These are phyloP conservation scores for Criorhina ranunculi DNA, from an alignment of 2,888 invertebrate species.

Conservation along the genomic window DNA sequence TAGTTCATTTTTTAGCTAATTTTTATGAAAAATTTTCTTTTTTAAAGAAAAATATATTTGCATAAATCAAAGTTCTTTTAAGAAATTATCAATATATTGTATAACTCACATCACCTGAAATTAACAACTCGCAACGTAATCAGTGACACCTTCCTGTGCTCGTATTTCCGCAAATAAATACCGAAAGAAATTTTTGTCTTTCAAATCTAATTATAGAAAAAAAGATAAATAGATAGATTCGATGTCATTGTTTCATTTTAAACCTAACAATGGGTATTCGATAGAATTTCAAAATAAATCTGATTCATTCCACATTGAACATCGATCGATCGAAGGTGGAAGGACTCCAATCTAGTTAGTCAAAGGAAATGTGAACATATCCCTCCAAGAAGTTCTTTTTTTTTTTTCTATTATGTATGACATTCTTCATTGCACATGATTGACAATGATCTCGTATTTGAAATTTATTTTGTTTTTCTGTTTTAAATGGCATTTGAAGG, in stretches of 20 bases:
- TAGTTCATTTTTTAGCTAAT: no score
- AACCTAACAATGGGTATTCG: conserved; percentile 43
- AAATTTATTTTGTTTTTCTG: conserved; percentile 22
- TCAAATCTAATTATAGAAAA: conserved; percentile 37
- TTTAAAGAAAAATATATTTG: no score
- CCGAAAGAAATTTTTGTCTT: conserved; percentile 6
- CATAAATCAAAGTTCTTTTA: conserved; percentile 22
- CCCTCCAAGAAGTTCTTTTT: background rate
- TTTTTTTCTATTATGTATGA: conserved; percentile 28
- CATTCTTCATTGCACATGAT: conserved; percentile 25
- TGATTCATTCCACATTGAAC: conserved; percentile 64
- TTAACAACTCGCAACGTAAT: conserved; percentile 7
- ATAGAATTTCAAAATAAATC: conserved; percentile 48
- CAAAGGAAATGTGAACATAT: conserved; percentile 6
- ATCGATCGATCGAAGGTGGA: conserved; percentile 62
- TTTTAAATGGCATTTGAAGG: conserved; percentile 77
- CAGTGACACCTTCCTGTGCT: conserved; percentile 21
- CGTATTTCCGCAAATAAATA: background rate
- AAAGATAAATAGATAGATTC: conserved; percentile 30
- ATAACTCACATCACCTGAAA: conserved; percentile 6
- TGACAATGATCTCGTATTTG: conserved; percentile 55
- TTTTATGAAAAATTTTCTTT: no score
- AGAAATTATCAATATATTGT: background rate
- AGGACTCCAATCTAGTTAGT: conserved; percentile 40
- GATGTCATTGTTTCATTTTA: conserved; percentile 39